Base-by-base conservation (phyloP, 1,140 invertebrate species). In the Dryas iulia region DNA sequence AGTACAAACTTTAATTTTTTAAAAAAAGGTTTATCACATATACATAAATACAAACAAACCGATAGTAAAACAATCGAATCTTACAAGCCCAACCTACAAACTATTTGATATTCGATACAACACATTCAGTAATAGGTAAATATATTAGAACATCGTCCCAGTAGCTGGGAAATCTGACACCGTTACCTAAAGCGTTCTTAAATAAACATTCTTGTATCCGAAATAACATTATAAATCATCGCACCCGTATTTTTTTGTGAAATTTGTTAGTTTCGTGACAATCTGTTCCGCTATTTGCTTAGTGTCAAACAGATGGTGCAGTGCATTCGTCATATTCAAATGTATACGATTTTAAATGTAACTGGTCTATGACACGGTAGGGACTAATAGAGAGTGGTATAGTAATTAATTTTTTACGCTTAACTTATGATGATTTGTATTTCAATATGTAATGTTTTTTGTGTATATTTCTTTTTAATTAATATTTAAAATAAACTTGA, bases 211-310 rank as follows among this genome's bases (percentile, higher is more conserved):
- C 69, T 66, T 31, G 69, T 71, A 74, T 74, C 73, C 73, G 66
- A 69, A 69, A 69, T 90, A 91, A 86, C 82, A 79, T 79, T 86
- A 89, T 90, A 90, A 91, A 91, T 91, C 87, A 91, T 87, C 70
- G 65, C 59, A 70, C 47, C 66, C 47, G 56, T 81, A 25, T 58
- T 69, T 90, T 90, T 89, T 88, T 89, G 76, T 77, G 71, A 84
- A 89, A 88, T 87, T 88, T 89, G 86, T 89, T 87, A 89, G 82
- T 89, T 86, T 84, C 80, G 79, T 87, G 83, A 89, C 87, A 87
- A 87, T 91, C 87, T 90, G 89, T 91, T 91, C 87, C 89, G 89
- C 82, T 91, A 89, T 91, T 91, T 88, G 89, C 87, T 90, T 84
- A 86, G 76, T 76, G 81, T 90, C 81, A 70, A 90, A 90, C 89